Base-by-base conservation (phyloP, 23 tunicate genomes). In the Trididemnum miniatum region DNA sequence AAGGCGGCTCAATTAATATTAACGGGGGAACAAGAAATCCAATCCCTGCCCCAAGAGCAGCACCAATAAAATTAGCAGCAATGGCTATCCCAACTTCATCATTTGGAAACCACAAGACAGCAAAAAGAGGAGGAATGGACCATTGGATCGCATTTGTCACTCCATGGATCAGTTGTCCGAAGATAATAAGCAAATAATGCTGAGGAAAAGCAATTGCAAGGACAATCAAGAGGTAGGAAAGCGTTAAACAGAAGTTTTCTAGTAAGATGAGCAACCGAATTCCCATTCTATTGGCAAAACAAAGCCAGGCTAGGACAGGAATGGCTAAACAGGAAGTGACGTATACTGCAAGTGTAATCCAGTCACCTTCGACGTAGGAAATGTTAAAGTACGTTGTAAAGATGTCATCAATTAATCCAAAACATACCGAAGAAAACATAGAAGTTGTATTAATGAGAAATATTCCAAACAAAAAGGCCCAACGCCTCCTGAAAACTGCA, bases 21-120 rank as follows among this genome's bases (percentile, higher is more conserved):
- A 3, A 5, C 27, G 60, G 31, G 3, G 79, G 79, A 3, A 39
- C 62, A 2, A 37, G 20, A 39, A 49, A 40, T 25, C 79, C 79
- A 3, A 74, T 24, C 4, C 32, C 35, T 9, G 60, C 79, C 31
- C 79, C 79, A 7, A 49, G 18, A 2, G 59, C 62, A 40, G 60
- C 79, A 2, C 60, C 79, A 25, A 74, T 20, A 25, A 74, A 39
- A 12, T 39, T 49, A 39, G 59, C 59, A 22, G 60, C 79, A 5
- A 74, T 74, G 2, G 59, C 79, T 2, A 49, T 74, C 3, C 79
- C 79, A 37, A 74, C 79, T 40, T 74, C 60, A 7, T 40, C 22
- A 29, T 74, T 49, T 49, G 79, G 59, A 74, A 74, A 74, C 79
- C 79, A 74, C 31, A 49, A 15, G 5, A 74, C 79, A 18, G 79